Evolutionary conservation across 2,797 vertebrate species (phyloP).

Genomic region (Propithecus deckenii): DNA sequence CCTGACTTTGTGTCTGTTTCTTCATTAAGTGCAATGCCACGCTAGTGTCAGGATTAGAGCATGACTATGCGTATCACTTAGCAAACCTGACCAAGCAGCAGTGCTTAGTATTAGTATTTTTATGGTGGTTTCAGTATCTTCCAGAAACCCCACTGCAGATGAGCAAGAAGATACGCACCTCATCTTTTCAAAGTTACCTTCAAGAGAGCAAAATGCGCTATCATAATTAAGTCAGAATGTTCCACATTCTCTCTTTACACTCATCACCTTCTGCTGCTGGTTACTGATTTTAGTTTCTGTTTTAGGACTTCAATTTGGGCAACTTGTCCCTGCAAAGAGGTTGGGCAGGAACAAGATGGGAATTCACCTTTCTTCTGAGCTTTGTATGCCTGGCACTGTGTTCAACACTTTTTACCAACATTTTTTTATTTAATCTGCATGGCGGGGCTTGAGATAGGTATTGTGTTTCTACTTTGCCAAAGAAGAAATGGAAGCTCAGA

Average conservation of each 20-base stretch:
- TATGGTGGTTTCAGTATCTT: neutral
- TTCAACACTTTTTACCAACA: neutral
- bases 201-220: neutral
- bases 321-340: neutral
- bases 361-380: neutral
- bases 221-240: neutral
- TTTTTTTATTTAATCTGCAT: neutral
- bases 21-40: neutral
- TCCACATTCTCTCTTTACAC: neutral
- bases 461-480: neutral
- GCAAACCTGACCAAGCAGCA: neutral
- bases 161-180: neutral
- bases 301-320: neutral
- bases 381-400: neutral
- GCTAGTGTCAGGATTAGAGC: neutral
- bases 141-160: neutral
- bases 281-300: conserved; percentile 2
- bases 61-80: neutral
- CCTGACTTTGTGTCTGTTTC: neutral
- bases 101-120: neutral
- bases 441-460: neutral
- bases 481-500: neutral
- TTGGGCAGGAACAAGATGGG: no score
- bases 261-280: neutral
- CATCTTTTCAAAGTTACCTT: neutral